Conservation (phyloP, 1,140 invertebrate genomes). For the Lordiphosa mommai region DNA sequence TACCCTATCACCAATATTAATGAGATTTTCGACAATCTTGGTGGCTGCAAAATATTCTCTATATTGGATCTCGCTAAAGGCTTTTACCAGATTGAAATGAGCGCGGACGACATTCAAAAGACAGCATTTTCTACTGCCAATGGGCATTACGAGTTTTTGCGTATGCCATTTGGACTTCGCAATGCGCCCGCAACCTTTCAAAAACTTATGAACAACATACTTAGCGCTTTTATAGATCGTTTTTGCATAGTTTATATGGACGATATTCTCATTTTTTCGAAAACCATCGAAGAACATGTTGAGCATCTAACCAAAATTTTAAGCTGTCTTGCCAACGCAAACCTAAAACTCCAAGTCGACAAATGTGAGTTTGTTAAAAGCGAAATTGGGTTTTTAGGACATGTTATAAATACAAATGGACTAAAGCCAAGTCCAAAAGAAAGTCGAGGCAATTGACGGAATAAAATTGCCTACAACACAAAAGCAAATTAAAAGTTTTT, state of each 20-base stretch:
- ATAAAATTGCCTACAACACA: slow-evolving; percentile 20
- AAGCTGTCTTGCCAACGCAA: slow-evolving; percentile 2
- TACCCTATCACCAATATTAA: too few species aligned
- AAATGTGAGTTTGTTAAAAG: slow-evolving; percentile 7
- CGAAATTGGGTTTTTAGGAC: slow-evolving; percentile 25
- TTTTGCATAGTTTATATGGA: slow-evolving; percentile 24
- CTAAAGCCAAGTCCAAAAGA: slow-evolving; percentile 30
- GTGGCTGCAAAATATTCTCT: too few species aligned
- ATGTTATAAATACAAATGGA: slow-evolving; percentile 16
- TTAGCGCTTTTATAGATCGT: slow-evolving; percentile 15
- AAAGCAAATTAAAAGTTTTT: slow-evolving; percentile 29
- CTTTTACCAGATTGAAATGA: background rate
- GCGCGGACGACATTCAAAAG: background rate
- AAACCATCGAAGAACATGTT: slow-evolving; percentile 49
- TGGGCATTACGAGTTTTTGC: slow-evolving; percentile 4
- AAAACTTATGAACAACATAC: slow-evolving; percentile 44
- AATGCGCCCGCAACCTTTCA: slow-evolving; percentile 1
- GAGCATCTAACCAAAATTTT: slow-evolving; percentile 12
- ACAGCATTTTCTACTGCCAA: slow-evolving; percentile 1
- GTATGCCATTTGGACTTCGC: background rate
- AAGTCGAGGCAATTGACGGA: slow-evolving; percentile 29
- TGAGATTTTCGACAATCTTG: too few species aligned
- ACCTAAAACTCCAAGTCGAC: slow-evolving; percentile 22
- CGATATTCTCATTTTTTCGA: slow-evolving; percentile 40
- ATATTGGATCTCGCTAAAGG: too few species aligned